Base-by-base conservation (phyloP, 1,140 invertebrate species). In the Adoxophyes honmai region DNA sequence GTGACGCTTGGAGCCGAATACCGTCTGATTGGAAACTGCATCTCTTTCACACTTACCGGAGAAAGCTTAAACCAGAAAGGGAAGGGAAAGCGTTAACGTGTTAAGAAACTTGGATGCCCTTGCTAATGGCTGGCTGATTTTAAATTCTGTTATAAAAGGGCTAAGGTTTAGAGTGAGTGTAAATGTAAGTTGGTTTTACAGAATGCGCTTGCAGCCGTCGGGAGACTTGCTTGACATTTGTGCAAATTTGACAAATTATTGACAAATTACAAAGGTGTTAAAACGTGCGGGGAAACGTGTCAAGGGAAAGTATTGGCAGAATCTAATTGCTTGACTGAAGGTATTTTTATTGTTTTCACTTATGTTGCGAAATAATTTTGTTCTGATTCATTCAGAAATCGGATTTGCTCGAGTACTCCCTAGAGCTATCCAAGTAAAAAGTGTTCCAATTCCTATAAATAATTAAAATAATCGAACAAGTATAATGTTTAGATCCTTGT, bases 1-100 rank as follows among this genome's bases (percentile, higher is more conserved):
- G 58, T 28, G 48, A 52, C 55, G 59, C 63, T 66, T 53, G 64
- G 57, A 2, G 16, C 39, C 15, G 42, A 21, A 48, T 18, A n/a
- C 42, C 18, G 8, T 28, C 42, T 28, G 42, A 28, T 48, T 48
- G 16, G 42, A 28, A 48, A 21, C 14, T 28, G 38, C 7, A n/a
- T 51, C 44, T 35, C 34, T 48, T 13, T 18, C 42, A 18, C 9
- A 11, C n/a, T 16, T 16, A 13, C n/a, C 1, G 9, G 4, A 18
- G n/a, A 36, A 11, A 34, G 34, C 14, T 5, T 21, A 18, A 51
- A 8, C 13, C 10, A 33, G 42, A 52, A 48, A 33, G 9, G 16
- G 21, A 28, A 48, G 4, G 42, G 11, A 18, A 28, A 28, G 21
- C n/a, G 18, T 10, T 48, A 6, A 10, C 18, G 11, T 48, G 42